Conservation (phyloP, 2,113 vertebrate species). For the Murina feae region DNA sequence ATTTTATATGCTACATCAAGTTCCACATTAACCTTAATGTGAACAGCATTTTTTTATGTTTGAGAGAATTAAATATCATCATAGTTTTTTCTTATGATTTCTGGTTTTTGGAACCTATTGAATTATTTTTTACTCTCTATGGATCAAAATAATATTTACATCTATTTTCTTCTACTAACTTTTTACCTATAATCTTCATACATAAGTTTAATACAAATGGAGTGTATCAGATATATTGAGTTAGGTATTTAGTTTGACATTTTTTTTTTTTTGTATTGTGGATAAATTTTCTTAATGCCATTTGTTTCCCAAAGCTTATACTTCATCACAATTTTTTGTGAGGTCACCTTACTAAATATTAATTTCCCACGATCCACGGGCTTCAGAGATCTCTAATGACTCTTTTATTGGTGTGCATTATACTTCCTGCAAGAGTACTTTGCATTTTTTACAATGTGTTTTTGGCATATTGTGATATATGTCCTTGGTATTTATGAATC, state of each 20-base stretch:
- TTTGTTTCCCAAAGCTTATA: neutral
- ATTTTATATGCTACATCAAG: neutral
- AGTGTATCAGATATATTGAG: neutral
- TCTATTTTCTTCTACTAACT: neutral
- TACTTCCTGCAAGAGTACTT: neutral
- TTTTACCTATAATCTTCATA: neutral
- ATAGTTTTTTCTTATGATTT: neutral
- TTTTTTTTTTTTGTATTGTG: neutral
- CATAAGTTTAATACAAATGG: neutral
- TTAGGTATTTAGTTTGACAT: neutral
- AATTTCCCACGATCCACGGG: neutral
- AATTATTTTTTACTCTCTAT: neutral
- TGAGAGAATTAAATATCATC: neutral
- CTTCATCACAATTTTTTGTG: neutral
- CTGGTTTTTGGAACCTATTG: neutral
- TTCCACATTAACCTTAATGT: neutral
- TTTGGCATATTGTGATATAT: neutral
- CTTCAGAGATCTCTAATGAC: neutral
- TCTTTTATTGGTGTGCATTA: neutral
- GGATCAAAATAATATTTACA: neutral
- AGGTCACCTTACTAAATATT: neutral
- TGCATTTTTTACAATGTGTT: neutral
- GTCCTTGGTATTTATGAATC: neutral
- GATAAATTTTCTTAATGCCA: neutral
- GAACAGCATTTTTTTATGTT: neutral